A percentile compares a stretch with the other conserved stretches of the same genome.
These are phyloP conservation scores for Odontocerum albicorne DNA, from an alignment of 2,888 invertebrate species.

Conservation along the genomic window DNA sequence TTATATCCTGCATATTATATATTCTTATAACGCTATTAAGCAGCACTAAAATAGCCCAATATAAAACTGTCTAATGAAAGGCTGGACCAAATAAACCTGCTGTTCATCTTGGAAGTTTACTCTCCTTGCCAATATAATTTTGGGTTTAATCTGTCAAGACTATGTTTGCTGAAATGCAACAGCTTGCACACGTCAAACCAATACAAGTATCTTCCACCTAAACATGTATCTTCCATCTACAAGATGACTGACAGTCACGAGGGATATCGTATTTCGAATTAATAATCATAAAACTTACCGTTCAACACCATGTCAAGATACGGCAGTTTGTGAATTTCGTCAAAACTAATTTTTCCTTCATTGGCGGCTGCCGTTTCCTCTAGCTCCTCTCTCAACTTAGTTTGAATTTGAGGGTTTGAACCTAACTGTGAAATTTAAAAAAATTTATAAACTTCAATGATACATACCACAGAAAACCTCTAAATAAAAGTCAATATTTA, in stretches of 20 bases:
- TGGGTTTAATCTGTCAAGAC: too few species aligned
- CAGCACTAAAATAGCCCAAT: too few species aligned
- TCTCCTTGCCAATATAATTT: too few species aligned
- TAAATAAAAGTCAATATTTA: neutral
- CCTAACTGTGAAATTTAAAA: constrained; percentile 10
- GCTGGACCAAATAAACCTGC: too few species aligned
- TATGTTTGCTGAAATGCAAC: too few species aligned
- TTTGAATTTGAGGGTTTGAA: constrained; percentile 18
- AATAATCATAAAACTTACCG: constrained; percentile 1
- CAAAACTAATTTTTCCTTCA: constrained; percentile 18
- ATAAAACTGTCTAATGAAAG: too few species aligned
- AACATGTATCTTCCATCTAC: too few species aligned
- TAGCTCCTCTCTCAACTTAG: constrained; percentile 15
- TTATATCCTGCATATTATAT: too few species aligned
- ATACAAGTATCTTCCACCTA: too few species aligned
- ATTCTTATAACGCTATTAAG: too few species aligned
- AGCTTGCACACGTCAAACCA: too few species aligned
- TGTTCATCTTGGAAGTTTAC: too few species aligned
- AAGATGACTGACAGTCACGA: neutral
- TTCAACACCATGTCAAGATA: constrained; percentile 13
- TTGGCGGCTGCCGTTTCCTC: constrained; percentile 6
- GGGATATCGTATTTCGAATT: neutral
- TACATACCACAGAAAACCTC: neutral
- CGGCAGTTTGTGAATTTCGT: constrained; percentile 9
- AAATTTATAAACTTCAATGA: neutral